Percentiles rank a stretch among this genome's conserved stretches.
phyloP scores from a whole-genome alignment of 2,113 vertebrate genomes.

The Nyctereutes procyonoides region DNA sequence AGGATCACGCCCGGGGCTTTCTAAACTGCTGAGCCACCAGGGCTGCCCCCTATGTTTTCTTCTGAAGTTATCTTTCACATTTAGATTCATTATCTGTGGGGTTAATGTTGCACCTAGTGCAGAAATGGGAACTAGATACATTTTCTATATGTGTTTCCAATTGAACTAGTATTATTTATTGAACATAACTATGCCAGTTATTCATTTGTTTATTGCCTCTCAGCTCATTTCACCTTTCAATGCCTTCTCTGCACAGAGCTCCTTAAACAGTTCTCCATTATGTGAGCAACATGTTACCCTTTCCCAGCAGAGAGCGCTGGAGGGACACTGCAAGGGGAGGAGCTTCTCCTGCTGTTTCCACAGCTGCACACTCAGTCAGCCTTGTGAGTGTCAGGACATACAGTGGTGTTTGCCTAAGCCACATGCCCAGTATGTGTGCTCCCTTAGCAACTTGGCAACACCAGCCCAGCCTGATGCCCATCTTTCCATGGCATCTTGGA shows the following conservation, averaged over 20 bases:
- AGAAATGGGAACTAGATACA: neutral
- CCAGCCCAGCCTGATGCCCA: neutral
- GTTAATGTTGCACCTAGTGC: neutral
- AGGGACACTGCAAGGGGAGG: neutral
- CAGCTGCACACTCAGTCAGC: too few species aligned
- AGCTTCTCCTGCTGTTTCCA: neutral
- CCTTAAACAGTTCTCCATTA: neutral
- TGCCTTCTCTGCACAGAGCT: neutral
- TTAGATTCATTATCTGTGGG: neutral
- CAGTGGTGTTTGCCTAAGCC: neutral
- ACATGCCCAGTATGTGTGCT: neutral
- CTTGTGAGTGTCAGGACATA: neutral
- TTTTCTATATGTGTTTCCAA: neutral
- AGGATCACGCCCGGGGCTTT: too few species aligned
- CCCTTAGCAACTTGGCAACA: neutral
- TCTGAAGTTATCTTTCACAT: neutral
- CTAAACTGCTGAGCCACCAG: too few species aligned
- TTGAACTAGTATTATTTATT: neutral
- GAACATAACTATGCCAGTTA: neutral
- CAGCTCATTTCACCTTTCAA: neutral
- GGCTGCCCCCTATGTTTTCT: neutral
- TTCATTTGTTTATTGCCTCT: neutral
- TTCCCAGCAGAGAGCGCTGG: neutral
- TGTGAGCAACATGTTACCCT: too few species aligned
- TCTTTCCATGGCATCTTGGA: neutral